Evolutionary conservation across 2,113 vertebrate genomes (phyloP).

Genomic region (Gulo gulo): DNA sequence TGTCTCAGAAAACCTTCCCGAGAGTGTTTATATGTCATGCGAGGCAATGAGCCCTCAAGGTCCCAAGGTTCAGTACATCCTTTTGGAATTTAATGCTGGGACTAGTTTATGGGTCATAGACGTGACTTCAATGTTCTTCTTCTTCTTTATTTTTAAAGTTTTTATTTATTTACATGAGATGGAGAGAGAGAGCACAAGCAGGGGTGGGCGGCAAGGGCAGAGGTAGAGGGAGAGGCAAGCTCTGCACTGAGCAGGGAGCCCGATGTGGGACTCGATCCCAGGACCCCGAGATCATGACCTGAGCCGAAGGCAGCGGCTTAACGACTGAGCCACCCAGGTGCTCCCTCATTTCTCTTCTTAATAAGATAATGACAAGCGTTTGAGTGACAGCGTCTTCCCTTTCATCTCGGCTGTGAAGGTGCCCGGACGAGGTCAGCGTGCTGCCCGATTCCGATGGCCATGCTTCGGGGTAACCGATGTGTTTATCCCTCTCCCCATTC

Average conservation of each 20-base stretch:
- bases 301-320: too few relatives aligned
- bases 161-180: neutral
- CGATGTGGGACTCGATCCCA: too few relatives aligned
- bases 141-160: neutral
- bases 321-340: accelerated
- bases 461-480: too few relatives aligned
- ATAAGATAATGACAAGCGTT: neutral
- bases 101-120: neutral
- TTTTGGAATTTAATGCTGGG: neutral
- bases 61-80: neutral
- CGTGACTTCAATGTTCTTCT: neutral
- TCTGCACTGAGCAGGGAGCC: too few relatives aligned
- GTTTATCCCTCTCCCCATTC: neutral
- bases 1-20: neutral
- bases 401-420: neutral
- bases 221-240: too few relatives aligned
- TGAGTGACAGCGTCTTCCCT: neutral
- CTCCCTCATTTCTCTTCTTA: neutral
- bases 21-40: neutral
- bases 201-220: too few relatives aligned
- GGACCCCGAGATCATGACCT: too few relatives aligned
- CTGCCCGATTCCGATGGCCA: neutral
- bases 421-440: neutral
- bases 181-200: neutral
- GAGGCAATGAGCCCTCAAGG: neutral